Conservation (phyloP, 2,888 invertebrate species). For the Philopedon plagiatum region DNA sequence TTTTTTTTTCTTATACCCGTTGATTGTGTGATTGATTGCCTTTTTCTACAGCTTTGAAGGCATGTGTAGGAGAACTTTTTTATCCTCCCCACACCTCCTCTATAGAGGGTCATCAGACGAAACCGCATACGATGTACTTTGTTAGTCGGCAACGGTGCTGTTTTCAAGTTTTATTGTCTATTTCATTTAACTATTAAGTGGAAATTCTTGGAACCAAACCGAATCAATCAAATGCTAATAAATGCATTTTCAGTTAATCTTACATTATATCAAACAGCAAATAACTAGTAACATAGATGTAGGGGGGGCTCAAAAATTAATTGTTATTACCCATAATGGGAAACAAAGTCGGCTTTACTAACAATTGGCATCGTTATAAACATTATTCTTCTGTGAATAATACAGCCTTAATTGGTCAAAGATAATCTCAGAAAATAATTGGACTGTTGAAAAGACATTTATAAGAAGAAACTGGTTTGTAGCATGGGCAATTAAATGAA, state of each 20-base stretch:
- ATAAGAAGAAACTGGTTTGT: slow-evolving; percentile 40
- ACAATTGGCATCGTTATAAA: slow-evolving; percentile 24
- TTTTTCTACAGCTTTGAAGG: too few species aligned
- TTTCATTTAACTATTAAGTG: neutral
- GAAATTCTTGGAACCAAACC: neutral
- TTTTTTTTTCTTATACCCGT: too few species aligned
- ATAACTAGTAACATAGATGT: neutral
- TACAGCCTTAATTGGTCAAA: slow-evolving; percentile 33
- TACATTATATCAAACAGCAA: neutral
- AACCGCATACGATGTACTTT: too few species aligned
- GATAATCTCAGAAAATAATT: slow-evolving; percentile 42
- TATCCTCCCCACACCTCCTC: too few species aligned
- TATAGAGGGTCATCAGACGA: too few species aligned
- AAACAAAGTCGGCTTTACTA: slow-evolving; percentile 3
- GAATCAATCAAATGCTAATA: neutral
- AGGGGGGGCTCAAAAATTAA: slow-evolving; percentile 13
- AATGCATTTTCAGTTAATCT: neutral
- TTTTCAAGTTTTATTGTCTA: too few species aligned
- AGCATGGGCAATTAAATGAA: slow-evolving; percentile 37
- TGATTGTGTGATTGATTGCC: too few species aligned
- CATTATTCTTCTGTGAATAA: slow-evolving; percentile 21
- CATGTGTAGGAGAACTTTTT: too few species aligned
- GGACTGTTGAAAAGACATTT: slow-evolving; percentile 32
- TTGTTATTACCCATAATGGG: slow-evolving; percentile 9
- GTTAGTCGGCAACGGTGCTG: neutral